These are phyloP conservation scores for Cetoscarus ocellatus DNA, from an alignment of 2,797 vertebrate species.

Conservation along the genomic window DNA sequence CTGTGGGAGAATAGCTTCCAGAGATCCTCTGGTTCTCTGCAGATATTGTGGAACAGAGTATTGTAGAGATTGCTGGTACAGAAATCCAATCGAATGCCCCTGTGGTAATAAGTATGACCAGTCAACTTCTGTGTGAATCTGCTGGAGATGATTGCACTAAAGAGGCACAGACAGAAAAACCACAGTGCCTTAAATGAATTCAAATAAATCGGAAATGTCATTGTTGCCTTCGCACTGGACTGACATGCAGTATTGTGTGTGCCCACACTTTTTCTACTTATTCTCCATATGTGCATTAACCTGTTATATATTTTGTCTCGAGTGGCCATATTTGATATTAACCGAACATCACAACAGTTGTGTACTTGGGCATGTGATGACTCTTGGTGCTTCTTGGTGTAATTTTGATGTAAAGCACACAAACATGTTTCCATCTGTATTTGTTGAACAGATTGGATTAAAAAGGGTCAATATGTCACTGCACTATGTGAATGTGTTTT, in stretches of 20 bases:
- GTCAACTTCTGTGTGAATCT: constrained; percentile 66
- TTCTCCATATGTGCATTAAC: neutral
- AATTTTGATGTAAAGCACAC: constrained; percentile 34
- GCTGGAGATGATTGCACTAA: constrained; percentile 10
- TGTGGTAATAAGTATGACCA: constrained; percentile 74
- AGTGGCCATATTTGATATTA: constrained; percentile 29
- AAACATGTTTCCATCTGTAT: constrained; percentile 12
- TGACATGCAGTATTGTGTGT: constrained; percentile 7
- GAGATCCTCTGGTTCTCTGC: constrained; percentile 68
- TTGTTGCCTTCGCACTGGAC: constrained; percentile 44
- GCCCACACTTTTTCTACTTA: constrained; percentile 12
- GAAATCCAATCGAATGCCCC: constrained; percentile 56
- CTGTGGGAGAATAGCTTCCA: constrained; percentile 40
- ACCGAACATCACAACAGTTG: neutral
- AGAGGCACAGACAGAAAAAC: constrained; percentile 27
- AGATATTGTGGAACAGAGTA: constrained; percentile 70
- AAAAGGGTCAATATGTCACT: constrained; percentile 27
- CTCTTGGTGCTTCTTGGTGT: constrained; percentile 6
- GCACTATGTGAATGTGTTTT: constrained; percentile 21
- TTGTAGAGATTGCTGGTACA: constrained; percentile 78
- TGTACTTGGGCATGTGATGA: neutral
- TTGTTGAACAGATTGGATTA: constrained; percentile 27
- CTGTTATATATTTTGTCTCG: neutral
- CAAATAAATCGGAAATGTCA: constrained; percentile 9
- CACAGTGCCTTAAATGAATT: constrained; percentile 61